Evolutionary conservation across 2,797 vertebrate genomes (phyloP).

Genomic region (Phataginus tetradactyla): DNA sequence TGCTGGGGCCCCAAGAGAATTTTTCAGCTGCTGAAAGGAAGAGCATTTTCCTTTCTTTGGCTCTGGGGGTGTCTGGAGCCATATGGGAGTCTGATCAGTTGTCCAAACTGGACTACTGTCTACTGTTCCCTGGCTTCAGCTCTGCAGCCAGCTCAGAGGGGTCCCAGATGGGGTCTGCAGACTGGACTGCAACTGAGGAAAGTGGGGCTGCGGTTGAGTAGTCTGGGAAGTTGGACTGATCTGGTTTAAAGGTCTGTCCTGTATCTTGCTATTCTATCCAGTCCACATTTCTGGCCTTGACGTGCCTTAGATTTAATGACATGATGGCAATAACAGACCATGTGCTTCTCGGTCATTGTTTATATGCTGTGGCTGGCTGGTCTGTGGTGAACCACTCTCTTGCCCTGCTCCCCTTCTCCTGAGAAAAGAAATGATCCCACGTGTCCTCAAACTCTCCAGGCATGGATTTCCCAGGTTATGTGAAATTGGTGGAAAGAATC

Average conservation of each 20-base stretch:
- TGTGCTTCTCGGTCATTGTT: not conserved
- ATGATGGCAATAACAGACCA: too few species aligned
- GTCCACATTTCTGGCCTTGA: not conserved
- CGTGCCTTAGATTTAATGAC: not conserved
- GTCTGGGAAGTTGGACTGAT: not conserved
- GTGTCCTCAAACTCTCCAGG: not conserved
- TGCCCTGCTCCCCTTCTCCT: not conserved
- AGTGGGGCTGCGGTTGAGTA: not conserved
- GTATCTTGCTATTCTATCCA: not conserved
- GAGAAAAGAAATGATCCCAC: accelerated
- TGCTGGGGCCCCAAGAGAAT: not conserved
- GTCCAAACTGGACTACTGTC: not conserved
- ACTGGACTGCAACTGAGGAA: not conserved
- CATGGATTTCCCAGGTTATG: not conserved
- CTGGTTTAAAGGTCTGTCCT: not conserved
- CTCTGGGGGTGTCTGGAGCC: not conserved
- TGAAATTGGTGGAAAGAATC: not conserved
- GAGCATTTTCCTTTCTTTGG: not conserved
- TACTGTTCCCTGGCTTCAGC: not conserved
- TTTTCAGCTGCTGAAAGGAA: not conserved
- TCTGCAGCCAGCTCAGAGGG: not conserved
- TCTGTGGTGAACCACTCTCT: not conserved
- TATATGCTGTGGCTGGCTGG: not conserved
- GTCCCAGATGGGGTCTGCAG: too few species aligned
- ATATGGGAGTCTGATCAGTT: not conserved